These are phyloP conservation scores for Perca flavescens DNA, from an alignment of 2,113 vertebrate genomes.

Conservation along the genomic window DNA sequence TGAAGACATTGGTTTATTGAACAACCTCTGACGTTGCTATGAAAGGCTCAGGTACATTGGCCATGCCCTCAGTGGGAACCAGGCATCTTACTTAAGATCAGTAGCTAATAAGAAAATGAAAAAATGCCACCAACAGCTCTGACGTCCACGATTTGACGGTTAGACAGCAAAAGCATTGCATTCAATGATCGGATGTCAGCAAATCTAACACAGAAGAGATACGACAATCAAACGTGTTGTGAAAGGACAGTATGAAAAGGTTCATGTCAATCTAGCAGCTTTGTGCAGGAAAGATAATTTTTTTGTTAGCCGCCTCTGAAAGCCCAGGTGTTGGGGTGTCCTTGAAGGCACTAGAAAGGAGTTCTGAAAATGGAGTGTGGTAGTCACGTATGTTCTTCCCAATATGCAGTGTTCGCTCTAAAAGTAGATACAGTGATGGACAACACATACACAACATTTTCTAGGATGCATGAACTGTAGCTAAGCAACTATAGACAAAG, in stretches of 20 bases:
- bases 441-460: background rate
- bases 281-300: background rate
- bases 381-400: background rate
- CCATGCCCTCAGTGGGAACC: conserved; percentile 32
- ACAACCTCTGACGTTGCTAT: conserved; percentile 48
- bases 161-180: background rate
- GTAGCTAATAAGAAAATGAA: conserved; percentile 17
- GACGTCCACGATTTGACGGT: background rate
- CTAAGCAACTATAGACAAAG: background rate
- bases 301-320: background rate
- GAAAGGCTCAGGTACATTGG: conserved; percentile 49
- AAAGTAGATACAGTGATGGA: background rate
- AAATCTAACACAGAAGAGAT: background rate
- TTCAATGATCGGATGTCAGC: background rate
- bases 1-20: conserved; percentile 35
- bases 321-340: conserved; percentile 10
- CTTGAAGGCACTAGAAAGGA: conserved; percentile 15
- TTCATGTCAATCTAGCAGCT: background rate
- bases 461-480: background rate
- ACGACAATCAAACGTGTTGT: conserved; percentile 6
- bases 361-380: background rate
- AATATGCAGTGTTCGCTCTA: background rate
- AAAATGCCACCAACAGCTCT: conserved; percentile 14
- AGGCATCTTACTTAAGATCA: conserved; percentile 11
- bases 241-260: background rate